Evolutionary conservation across 1,140 invertebrate genomes (phyloP), one percentile per base, ranked within the genome.

Genomic region (Scylla paramamosain): DNA sequence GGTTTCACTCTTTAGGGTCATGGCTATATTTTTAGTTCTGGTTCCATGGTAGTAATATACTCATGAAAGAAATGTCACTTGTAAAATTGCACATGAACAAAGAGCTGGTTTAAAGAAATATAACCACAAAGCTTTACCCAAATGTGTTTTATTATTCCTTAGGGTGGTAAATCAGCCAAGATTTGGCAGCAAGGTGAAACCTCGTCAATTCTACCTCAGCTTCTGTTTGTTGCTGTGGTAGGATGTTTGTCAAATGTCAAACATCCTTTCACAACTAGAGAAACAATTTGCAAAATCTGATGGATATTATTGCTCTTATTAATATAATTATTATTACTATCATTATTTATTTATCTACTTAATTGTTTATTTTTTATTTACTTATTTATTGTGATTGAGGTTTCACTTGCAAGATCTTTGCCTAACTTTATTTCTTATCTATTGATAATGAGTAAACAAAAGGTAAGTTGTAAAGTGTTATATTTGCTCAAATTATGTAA

Each of bases 1-100:
- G 95, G 95, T 96, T 96, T 96, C 95, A 96, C 95, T 95, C 95
- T 96, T 94, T 86, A 96, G 95, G 95, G 95, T 96, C 95, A 94
- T 95, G 95, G 95, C 93, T 96, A 92, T 95, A 95, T 94, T 93
- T 94, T 96, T 94, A 96, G 93, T 94, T 96, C 93, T 96, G 95
- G 95, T 96, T 96, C 95, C 91, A 86, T 96, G 95, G 95, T 96
- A 96, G 95, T 88, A 94, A 93, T 89, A 87, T 91, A 92, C 59
- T 83, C 67, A 92, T 91, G 82, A 94, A 91, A 39, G 84, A 93
- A 94, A 48, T 96, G 93, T 94, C 93, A 94, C 91, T 82, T 96
- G 95, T 96, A 96, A 96, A 96, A 93, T 95, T 96, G 91, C 93
- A 94, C 91, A 87, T 94, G 29, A 96, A 94, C 91, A 95, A 95